Conservation (phyloP, 2,113 vertebrate species). For the Steatornis caripensis region DNA sequence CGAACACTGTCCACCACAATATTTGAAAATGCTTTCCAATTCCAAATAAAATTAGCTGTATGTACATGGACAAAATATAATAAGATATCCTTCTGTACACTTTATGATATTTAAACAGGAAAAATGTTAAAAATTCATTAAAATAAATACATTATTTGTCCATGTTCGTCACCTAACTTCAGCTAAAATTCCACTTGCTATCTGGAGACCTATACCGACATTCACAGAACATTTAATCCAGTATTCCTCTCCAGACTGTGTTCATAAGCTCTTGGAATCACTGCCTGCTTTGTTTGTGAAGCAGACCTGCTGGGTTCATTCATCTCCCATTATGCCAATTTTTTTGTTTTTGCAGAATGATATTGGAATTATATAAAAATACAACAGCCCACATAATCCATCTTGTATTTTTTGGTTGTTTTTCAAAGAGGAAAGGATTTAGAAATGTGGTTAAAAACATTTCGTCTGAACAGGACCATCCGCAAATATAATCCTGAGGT, state of each 20-base stretch:
- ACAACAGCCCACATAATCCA: not conserved
- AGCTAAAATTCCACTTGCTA: not conserved
- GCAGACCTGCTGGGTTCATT: constrained; percentile 11
- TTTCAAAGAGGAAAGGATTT: not conserved
- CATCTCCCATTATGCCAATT: not conserved
- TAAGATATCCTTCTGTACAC: not conserved
- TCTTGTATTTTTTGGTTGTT: not conserved
- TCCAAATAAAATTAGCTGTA: not conserved
- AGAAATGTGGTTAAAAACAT: not conserved
- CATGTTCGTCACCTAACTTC: not conserved
- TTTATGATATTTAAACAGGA: not conserved
- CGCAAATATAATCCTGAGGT: not conserved
- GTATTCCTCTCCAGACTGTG: not conserved
- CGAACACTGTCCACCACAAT: not conserved
- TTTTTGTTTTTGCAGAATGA: constrained; percentile 7
- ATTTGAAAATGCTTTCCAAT: not conserved
- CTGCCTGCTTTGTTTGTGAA: constrained; percentile 8
- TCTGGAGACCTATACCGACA: not conserved
- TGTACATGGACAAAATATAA: not conserved
- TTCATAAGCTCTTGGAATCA: not conserved
- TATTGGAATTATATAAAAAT: constrained; percentile 20
- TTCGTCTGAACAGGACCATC: not conserved
- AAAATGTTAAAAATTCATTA: not conserved
- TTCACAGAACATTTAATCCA: not conserved
- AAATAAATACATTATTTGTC: not conserved